A percentile compares a stretch with the other conserved stretches of the same genome.
These are phyloP conservation scores for Phainopepla nitens DNA, from an alignment of 2,113 vertebrate genomes.

Conservation along the genomic window DNA sequence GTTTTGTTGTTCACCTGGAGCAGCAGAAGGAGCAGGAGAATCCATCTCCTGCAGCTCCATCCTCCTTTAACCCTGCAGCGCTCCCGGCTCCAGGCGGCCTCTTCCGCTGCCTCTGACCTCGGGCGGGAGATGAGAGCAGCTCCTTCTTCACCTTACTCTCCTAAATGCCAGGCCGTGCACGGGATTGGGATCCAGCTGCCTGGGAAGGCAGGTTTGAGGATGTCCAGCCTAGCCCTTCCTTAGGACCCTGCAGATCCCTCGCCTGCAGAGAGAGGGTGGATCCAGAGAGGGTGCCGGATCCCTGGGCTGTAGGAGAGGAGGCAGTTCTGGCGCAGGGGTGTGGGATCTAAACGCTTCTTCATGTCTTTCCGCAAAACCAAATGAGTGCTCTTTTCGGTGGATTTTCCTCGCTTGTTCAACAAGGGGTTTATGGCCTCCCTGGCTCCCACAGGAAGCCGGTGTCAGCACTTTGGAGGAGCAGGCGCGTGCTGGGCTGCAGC, in stretches of 20 bases:
- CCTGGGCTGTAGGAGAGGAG: neutral
- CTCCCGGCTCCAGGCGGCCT: fast-evolving
- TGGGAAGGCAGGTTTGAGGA: neutral
- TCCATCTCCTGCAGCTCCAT: neutral
- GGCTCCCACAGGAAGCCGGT: neutral
- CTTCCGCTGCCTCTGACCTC: neutral
- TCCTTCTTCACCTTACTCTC: neutral
- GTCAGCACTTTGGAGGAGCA: neutral
- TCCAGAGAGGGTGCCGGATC: neutral
- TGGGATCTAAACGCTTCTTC: neutral
- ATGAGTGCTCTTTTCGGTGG: neutral
- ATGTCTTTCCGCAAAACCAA: neutral
- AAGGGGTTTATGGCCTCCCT: neutral
- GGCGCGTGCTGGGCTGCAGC: neutral
- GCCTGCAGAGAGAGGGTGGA: neutral
- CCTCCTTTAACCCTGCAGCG: neutral
- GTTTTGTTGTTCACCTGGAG: neutral
- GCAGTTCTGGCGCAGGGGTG: fast-evolving
- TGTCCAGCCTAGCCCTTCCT: neutral
- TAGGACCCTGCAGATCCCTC: fast-evolving
- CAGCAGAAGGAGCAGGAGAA: neutral
- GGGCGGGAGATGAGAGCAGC: neutral
- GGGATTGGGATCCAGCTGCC: fast-evolving
- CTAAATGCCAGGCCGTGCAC: neutral
- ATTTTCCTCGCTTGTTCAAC: neutral